These are phyloP conservation scores for Natrix natrix DNA, from an alignment of 2,797 vertebrate genomes.

Conservation along the genomic window DNA sequence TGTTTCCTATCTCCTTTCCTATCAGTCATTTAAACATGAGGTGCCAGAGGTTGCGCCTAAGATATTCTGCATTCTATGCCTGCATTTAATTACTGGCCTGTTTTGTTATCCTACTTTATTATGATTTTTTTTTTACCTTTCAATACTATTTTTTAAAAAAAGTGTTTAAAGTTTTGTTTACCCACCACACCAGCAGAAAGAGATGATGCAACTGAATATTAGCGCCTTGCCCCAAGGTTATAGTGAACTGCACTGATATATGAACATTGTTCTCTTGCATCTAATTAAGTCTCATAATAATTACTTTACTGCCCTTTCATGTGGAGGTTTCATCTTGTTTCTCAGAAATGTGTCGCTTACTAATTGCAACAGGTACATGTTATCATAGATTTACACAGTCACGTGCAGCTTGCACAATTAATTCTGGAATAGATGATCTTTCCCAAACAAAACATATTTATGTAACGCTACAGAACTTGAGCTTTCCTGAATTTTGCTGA, in stretches of 20 bases:
- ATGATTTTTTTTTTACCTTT: background rate
- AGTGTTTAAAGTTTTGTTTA: background rate
- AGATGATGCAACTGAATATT: background rate
- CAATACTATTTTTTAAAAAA: background rate
- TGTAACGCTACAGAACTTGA: background rate
- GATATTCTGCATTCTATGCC: background rate
- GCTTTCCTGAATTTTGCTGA: background rate
- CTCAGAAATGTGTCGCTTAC: background rate
- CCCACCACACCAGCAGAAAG: background rate
- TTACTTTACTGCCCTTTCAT: background rate
- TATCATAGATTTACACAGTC: background rate
- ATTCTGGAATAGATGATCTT: background rate
- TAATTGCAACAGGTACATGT: background rate
- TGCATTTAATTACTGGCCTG: background rate
- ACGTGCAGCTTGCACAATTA: background rate
- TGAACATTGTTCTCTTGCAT: constrained; percentile 7
- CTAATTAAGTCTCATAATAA: background rate
- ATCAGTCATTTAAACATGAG: background rate
- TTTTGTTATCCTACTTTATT: background rate
- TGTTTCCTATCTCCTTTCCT: background rate
- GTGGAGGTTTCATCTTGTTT: background rate
- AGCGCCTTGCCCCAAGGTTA: constrained; percentile 1
- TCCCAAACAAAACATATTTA: background rate
- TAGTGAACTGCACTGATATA: background rate
- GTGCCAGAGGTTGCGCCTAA: background rate